Conservation (phyloP, 2,888 invertebrate species). For the Xylota segnis region DNA sequence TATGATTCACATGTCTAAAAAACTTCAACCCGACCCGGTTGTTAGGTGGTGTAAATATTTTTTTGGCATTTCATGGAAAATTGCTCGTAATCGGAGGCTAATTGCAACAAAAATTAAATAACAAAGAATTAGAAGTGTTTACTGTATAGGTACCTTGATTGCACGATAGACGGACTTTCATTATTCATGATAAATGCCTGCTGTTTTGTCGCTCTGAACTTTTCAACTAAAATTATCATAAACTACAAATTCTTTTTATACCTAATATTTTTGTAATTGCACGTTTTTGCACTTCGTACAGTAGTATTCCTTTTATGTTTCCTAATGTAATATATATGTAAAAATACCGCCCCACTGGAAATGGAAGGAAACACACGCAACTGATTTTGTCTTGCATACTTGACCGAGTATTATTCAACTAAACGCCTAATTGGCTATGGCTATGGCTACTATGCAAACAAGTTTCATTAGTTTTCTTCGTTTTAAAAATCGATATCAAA, state of each 20-base stretch:
- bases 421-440: conserved; percentile 29
- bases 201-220: no score
- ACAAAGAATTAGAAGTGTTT: not conserved
- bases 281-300: conserved; percentile 10
- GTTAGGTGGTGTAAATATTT: not conserved
- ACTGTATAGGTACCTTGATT: not conserved
- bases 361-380: not conserved
- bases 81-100: not conserved
- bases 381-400: conserved; percentile 61
- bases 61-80: not conserved
- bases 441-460: conserved; percentile 38
- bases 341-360: not conserved
- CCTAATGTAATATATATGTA: not conserved
- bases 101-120: not conserved
- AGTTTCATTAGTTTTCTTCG: conserved; percentile 27
- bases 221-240: no score
- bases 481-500: conserved; percentile 52
- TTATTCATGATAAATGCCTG: not conserved
- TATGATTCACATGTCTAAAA: conserved; percentile 19
- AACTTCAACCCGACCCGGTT: not conserved
- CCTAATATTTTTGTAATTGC: not conserved
- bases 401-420: conserved; percentile 63
- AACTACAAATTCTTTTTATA: no score
- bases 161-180: not conserved
- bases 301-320: conserved; percentile 1